Conservation (phyloP, 2,797 vertebrate species). For the Enteromius fasciolatus region DNA sequence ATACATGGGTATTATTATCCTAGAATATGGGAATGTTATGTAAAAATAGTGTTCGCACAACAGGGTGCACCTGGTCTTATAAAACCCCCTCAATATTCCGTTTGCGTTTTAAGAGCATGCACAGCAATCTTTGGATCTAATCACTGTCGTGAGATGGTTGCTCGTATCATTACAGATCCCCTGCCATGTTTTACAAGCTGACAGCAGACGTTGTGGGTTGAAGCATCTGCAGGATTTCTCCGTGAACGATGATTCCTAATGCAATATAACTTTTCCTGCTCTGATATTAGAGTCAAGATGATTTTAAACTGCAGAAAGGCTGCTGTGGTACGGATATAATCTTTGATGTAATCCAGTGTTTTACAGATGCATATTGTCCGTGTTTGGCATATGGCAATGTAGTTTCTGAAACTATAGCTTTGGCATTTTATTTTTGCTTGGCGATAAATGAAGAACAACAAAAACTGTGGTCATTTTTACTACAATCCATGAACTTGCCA, state of each 20-base stretch:
- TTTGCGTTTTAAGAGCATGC: background rate
- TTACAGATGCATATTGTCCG: background rate
- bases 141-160: slow-evolving; percentile 21
- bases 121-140: slow-evolving; percentile 15
- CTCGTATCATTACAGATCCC: slow-evolving; percentile 14
- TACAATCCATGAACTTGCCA: background rate
- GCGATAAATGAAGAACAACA: background rate
- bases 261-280: background rate
- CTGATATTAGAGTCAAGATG: slow-evolving; percentile 1
- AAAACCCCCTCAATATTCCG: slow-evolving; percentile 3
- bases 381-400: background rate
- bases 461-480: background rate
- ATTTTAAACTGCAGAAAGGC: background rate
- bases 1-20: slow-evolving; percentile 9
- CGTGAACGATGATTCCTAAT: slow-evolving; percentile 6
- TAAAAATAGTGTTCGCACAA: slow-evolving; percentile 15
- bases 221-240: slow-evolving; percentile 17
- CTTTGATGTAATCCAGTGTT: background rate
- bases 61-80: slow-evolving; percentile 14
- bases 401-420: background rate
- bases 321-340: background rate
- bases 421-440: background rate
- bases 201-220: slow-evolving; percentile 21
- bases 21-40: slow-evolving; percentile 18
- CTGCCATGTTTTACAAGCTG: slow-evolving; percentile 23